Base-by-base conservation (phyloP, 1,140 invertebrate species). In the Physella acuta region DNA sequence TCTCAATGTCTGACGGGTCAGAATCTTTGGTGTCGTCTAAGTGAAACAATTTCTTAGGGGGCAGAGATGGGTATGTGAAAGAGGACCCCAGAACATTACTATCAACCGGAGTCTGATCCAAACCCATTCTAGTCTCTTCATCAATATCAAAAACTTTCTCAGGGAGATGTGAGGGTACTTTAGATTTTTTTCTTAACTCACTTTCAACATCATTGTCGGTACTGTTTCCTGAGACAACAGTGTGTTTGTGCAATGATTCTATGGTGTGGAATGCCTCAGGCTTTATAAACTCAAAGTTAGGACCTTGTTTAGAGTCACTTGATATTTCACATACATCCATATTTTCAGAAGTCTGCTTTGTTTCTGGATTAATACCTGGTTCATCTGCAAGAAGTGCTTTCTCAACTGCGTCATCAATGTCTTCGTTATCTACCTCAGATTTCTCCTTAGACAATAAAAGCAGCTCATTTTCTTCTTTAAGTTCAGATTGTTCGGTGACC, bases 91-190 rank as follows among this genome's bases (percentile, higher is more conserved):
- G 26, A 30, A 52, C 37, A 26, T 4, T 26, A 11, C 39, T 16
- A 39, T 68, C 56, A 4, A 44, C 20, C 2, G 66, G 56, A 31
- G 66, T 49, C n/a, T 68, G 66, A 51, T 73, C 71, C 39, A 64
- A 59, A 1, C 71, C 68, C 71, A 73, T 73, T 34, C 71, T 52
- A 26, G 71, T 73, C 33, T 73, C 71, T 62, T 73, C 71, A 53
- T 73, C 71, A 55, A 73, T 73, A 39, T 73, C 56, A 49, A 69
- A 70, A 36, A 73, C 71, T 26, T 34, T 60, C 51, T 73, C 71
- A 28, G 68, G 67, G 30, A 20, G n/a, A 37, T 68, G 66, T 20
- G 37, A 1, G 24, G 24, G 63, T 39, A 34, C 5, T n/a, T 16
- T 26, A 34, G 31, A 24, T n/a, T 61, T 8, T 14, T 44, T 39